Percentiles rank a stretch among this genome's conserved stretches.
Evolutionary conservation across 1,140 invertebrate species (phyloP).

Genomic region (Caenorhabditis remanei): DNA sequence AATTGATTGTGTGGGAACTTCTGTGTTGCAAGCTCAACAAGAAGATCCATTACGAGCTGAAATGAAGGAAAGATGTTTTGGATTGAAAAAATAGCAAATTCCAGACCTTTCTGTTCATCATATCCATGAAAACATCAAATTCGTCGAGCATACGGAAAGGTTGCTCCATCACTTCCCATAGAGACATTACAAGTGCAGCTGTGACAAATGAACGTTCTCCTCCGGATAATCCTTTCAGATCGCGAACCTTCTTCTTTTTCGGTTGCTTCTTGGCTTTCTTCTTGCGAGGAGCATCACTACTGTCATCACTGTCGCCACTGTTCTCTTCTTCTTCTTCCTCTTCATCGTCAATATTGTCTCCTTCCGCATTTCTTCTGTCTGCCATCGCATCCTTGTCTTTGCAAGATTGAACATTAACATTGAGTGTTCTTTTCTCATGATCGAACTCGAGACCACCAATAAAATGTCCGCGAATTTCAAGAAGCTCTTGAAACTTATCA

Average conservation of each 20-base stretch:
- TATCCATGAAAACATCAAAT: constrained; percentile 96
- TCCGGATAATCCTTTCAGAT: constrained; percentile 83
- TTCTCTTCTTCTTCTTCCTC: not conserved
- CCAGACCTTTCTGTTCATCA: constrained; percentile 69
- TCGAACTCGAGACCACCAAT: constrained; percentile 62
- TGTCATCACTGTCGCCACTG: constrained; percentile 4
- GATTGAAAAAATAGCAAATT: not conserved
- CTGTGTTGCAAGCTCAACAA: constrained; percentile 64
- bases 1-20: constrained; percentile 71
- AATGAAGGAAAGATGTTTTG: not conserved
- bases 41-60: constrained; percentile 68
- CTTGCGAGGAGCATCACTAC: not conserved
- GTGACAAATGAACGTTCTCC: constrained; percentile 95
- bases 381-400: constrained; percentile 58
- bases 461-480: constrained; percentile 55
- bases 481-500: constrained; percentile 49
- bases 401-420: constrained; percentile 63
- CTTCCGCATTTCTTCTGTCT: constrained; percentile 55
- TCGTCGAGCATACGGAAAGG: constrained; percentile 97
- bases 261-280: constrained; percentile 49
- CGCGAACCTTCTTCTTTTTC: constrained; percentile 43
- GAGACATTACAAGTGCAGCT: constrained; percentile 90
- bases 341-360: not conserved
- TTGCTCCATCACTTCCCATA: constrained; percentile 90
- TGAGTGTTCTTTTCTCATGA: constrained; percentile 59